Percentiles rank a stretch among this genome's conserved stretches.
These are phyloP conservation scores for Halocynthia roretzi DNA, from an alignment of 23 tunicate genomes.

Conservation along the genomic window DNA sequence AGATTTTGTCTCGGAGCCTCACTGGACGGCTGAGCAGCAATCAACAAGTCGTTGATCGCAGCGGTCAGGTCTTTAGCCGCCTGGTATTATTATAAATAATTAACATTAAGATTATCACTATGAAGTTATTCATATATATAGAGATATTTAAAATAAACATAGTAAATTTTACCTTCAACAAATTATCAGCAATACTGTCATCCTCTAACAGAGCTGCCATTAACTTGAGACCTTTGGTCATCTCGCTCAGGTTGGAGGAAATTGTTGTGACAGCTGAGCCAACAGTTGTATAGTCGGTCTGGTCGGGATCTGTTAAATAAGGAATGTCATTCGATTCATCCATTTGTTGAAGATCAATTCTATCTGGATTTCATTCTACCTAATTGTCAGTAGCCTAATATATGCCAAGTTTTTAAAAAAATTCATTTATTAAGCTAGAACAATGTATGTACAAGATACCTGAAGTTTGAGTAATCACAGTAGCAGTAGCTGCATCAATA, in stretches of 20 bases:
- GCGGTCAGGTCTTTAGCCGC: constrained; percentile 96
- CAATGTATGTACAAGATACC: constrained; percentile 27
- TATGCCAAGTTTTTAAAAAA: background rate
- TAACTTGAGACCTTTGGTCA: constrained; percentile 68
- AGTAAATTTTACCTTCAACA: constrained; percentile 54
- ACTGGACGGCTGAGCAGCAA: constrained; percentile 76
- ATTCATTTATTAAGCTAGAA: background rate
- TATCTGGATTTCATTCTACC: too few species aligned
- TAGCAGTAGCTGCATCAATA: constrained; percentile 96
- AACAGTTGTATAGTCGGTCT: constrained; percentile 87
- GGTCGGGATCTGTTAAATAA: constrained; percentile 31
- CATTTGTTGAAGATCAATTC: background rate
- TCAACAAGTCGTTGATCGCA: constrained; percentile 78
- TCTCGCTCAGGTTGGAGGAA: constrained; percentile 77
- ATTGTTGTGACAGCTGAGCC: constrained; percentile 94
- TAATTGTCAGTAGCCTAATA: too few species aligned
- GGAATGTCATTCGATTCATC: background rate
- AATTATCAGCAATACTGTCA: constrained; percentile 51
- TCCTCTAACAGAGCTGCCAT: constrained; percentile 90
- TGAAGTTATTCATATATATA: background rate
- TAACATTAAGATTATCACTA: background rate
- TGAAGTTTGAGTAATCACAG: constrained; percentile 87
- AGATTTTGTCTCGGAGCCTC: constrained; percentile 81
- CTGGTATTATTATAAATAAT: constrained; percentile 11
- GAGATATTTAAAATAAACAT: background rate